Base-by-base conservation (phyloP, 2,888 invertebrate genomes). In the Hermaeophaga mercurialis region DNA sequence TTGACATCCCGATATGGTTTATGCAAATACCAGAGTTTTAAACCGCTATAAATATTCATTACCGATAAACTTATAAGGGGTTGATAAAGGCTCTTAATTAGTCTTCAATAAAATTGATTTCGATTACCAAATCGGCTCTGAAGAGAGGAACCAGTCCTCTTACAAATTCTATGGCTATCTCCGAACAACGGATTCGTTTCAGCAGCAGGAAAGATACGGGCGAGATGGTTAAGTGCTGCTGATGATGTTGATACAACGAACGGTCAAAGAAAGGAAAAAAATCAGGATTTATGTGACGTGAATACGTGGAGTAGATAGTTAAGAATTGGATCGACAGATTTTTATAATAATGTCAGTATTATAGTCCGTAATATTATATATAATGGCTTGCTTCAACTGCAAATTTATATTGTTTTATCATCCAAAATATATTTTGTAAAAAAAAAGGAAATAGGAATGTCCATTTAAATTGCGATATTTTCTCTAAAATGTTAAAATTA, bases 71-170 rank as follows among this genome's bases (percentile, higher is more conserved):
- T 65, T 62, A 63, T 61, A 66, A 65, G 64, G 68, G 68, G 67
- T 65, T 67, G 70, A 71, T 71, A 72, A 71, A 63, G 60, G 53
- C 68, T 62, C 62, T 70, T 72, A 72, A 72, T 72, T 72, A 70
- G 67, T 63, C 61, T 63, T 50, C 66, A 68, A 66, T 68, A 65
- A 69, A 70, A 67, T 66, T 67, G 69, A 70, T 68, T 69, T 63
- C 66, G 65, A 65, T 66, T 66, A 66, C 63, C 58, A 44, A 56
- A 64, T 59, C 63, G 48, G 50, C 53, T 56, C 49, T 26, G 53
- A 28, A 39, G 7, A 59, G 38, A 61, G 62, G 57, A 62, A 67
- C 66, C 67, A 63, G 66, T 66, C 66, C 57, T 24, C 39, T 49
- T 43, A 64, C 64, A 63, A 67, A 66, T 69, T 62, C 63, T 65